A percentile compares a stretch with the other conserved stretches of the same genome.
Evolutionary conservation across 2,888 invertebrate species (phyloP).

Genomic region (Agrotis exclamationis): DNA sequence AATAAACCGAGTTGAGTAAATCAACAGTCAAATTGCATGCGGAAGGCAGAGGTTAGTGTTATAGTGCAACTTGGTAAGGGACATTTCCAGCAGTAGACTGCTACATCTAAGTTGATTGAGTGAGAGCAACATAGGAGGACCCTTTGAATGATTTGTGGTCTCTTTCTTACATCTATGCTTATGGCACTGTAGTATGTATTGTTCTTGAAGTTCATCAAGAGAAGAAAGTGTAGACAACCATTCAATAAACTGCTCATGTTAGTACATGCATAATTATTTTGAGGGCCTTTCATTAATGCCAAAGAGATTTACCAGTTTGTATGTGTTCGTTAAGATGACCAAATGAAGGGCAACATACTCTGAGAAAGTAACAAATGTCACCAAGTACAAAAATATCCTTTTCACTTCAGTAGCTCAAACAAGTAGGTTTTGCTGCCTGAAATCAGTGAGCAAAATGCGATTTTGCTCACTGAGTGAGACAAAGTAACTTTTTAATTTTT

Average conservation of each 20-base stretch:
- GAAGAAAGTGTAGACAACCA: conserved; percentile 40
- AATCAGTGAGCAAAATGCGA: too few species aligned
- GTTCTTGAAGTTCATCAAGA: background rate
- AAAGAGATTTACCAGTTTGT: conserved; percentile 30
- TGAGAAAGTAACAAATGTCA: conserved; percentile 56
- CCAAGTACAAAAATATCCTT: conserved; percentile 37
- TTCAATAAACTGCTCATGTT: conserved; percentile 11
- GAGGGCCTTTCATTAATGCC: conserved; percentile 29
- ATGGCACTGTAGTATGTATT: background rate
- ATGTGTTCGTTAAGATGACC: conserved; percentile 11
- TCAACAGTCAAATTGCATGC: background rate
- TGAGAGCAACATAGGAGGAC: background rate
- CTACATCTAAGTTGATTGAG: background rate
- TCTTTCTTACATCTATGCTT: too few species aligned
- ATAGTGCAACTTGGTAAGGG: background rate
- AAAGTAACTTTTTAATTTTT: too few species aligned
- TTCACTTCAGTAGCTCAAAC: too few species aligned
- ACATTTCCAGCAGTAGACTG: background rate
- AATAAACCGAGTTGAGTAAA: too few species aligned
- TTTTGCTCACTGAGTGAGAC: too few species aligned
- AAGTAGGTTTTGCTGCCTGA: too few species aligned
- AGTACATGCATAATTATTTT: conserved; percentile 23
- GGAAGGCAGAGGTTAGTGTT: background rate
- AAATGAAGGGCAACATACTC: conserved; percentile 43
- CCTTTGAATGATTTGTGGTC: background rate